Evolutionary conservation across 2,888 invertebrate species (phyloP), one percentile per base, ranked within the genome.

Genomic region (Conus canariensis): DNA sequence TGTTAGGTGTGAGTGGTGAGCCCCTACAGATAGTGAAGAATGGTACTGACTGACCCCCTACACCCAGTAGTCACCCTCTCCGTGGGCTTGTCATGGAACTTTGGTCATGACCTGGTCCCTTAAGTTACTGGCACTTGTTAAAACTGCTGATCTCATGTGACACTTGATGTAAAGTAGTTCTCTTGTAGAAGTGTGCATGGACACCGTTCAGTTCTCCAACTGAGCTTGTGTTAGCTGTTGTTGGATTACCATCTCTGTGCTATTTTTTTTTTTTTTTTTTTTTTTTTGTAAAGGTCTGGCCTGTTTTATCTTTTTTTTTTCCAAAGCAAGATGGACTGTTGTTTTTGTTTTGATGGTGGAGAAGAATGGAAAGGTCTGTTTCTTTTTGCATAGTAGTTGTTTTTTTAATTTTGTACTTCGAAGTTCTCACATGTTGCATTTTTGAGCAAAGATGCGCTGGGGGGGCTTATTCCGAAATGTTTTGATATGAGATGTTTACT

Each of bases 101-200:
- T 45, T 45, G 2, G 45, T 45, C 45, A 45, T 45, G 45, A 45
- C 45, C 45, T 45, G 64, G 10, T 64, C 19, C 22, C 12, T 80
- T 80, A 6, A 80, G n/a, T 74, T 22, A 25, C 77, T 80, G 77
- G 77, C 77, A 80, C 77, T 80, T 80, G 77, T 80, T 80, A 80
- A 80, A 80, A 80, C 77, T 80, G 77, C 77, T 80, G 77, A 80
- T 80, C 77, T 80, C 77, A 80, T 80, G 77, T 80, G 77, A 80
- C 77, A 80, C 77, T 80, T 80, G 77, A 30, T 80, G 77, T 80
- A 80, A 10, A 30, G 77, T 80, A 80, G 77, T 80, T 22, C 16
- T 80, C 77, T 30, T 30, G 14, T 80, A 80, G 77, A 80, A 30
- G 22, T 74, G 74, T 74, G 74, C 74, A 74, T 74, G 74, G n/a